Conservation (phyloP, 1,140 invertebrate genomes). For the Babylonia areolata region DNA sequence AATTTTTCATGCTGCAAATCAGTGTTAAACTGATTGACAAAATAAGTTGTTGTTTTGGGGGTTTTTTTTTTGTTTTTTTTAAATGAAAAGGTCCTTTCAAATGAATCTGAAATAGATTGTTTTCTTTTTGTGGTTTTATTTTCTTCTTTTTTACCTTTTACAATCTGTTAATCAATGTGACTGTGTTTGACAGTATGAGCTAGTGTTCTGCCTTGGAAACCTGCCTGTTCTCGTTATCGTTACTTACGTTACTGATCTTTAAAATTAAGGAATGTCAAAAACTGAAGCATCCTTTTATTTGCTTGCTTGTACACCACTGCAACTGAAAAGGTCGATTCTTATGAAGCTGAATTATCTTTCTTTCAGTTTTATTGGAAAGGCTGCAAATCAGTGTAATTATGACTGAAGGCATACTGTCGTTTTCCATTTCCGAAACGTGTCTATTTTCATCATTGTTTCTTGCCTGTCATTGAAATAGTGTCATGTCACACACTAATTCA, state of each 20-base stretch:
- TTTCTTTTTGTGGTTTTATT: not conserved
- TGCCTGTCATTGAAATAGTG: not conserved
- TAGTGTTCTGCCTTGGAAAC: not conserved
- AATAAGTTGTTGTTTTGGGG: no score
- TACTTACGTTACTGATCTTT: not conserved
- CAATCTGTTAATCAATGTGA: not conserved
- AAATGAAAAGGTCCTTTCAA: no score
- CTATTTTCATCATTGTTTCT: not conserved
- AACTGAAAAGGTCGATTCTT: not conserved
- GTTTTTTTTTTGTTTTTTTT: no score
- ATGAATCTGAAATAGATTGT: no score
- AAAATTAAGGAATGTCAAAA: not conserved
- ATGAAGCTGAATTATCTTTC: not conserved
- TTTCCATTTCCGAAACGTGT: not conserved
- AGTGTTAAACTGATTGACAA: no score
- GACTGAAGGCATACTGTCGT: not conserved
- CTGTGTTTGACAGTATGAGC: not conserved
- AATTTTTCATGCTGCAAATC: no score
- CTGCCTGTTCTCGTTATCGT: not conserved
- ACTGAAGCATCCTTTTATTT: not conserved
- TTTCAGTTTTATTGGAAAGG: not conserved
- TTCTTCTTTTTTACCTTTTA: not conserved
- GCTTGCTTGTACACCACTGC: not conserved
- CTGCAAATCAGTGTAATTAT: constrained; percentile 11
- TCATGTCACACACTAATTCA: constrained; percentile 5